A percentile compares a stretch with the other conserved stretches of the same genome.
phyloP scores from a whole-genome alignment of 2,888 invertebrate genomes.

The Cryptocephalus moraei region DNA sequence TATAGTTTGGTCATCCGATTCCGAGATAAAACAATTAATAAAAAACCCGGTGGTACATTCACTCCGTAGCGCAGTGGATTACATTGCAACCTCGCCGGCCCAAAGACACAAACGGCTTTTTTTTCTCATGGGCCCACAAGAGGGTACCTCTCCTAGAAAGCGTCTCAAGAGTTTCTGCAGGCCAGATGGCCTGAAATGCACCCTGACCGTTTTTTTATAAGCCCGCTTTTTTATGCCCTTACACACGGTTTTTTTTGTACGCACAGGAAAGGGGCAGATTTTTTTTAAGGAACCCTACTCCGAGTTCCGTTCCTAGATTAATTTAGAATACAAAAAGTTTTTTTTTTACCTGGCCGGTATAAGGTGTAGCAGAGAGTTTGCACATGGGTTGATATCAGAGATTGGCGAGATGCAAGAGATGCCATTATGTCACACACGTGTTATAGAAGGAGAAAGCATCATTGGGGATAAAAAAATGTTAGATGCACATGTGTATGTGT shows the following conservation, averaged over 20 bases:
- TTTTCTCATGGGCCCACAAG: slow-evolving; percentile 22
- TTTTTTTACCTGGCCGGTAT: slow-evolving; percentile 33
- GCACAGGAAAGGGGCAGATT: slow-evolving; percentile 40
- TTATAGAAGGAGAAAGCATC: slow-evolving; percentile 25
- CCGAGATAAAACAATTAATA: slow-evolving; percentile 18
- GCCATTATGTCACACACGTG: slow-evolving; percentile 28
- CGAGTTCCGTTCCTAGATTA: slow-evolving; percentile 39
- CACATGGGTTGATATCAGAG: slow-evolving; percentile 11
- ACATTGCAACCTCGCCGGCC: slow-evolving; percentile 7
- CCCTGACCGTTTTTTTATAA: slow-evolving; percentile 36
- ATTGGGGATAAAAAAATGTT: slow-evolving; percentile 27
- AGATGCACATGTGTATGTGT: slow-evolving; percentile 13
- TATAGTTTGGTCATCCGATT: slow-evolving; percentile 19
- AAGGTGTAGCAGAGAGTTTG: slow-evolving; percentile 8
- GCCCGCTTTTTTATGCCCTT: slow-evolving; percentile 35
- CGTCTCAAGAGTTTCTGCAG: slow-evolving; percentile 31
- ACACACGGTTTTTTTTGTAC: slow-evolving; percentile 27
- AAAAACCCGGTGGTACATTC: slow-evolving; percentile 6
- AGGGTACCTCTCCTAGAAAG: slow-evolving; percentile 24
- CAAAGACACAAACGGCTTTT: slow-evolving; percentile 8
- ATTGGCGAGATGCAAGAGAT: slow-evolving; percentile 19
- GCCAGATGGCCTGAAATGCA: slow-evolving; percentile 31
- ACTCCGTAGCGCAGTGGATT: background rate
- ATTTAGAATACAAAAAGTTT: slow-evolving; percentile 33
- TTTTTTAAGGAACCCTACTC: slow-evolving; percentile 39